Conservation (phyloP, 2,888 invertebrate species). For the Xanthorhoe designata region DNA sequence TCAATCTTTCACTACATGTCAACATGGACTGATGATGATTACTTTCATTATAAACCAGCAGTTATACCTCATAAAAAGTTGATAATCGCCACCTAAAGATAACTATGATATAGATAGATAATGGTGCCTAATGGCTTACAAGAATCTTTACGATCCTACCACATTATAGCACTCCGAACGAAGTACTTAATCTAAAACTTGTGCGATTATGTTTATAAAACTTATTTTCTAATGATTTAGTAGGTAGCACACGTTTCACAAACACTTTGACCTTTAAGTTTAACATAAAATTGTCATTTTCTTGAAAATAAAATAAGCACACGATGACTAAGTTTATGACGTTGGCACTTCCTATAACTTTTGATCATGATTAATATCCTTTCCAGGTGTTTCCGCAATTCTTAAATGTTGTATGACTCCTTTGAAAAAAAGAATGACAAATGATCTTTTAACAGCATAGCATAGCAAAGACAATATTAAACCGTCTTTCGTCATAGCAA, state of each 20-base stretch:
- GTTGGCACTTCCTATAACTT: constrained; percentile 13
- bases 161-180: neutral
- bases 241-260: neutral
- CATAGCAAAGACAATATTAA: too few species aligned
- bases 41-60: constrained; percentile 8
- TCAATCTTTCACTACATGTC: neutral
- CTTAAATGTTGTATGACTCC: constrained; percentile 1
- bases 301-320: constrained; percentile 9
- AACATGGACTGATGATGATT: constrained; percentile 16
- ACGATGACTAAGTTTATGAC: constrained; percentile 28
- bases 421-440: constrained; percentile 6
- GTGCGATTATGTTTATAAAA: neutral
- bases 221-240: neutral
- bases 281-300: constrained; percentile 14
- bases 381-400: constrained; percentile 10
- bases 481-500: too few species aligned
- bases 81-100: neutral
- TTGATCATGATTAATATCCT: constrained; percentile 16
- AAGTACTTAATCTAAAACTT: neutral
- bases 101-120: neutral
- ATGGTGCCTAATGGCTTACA: neutral
- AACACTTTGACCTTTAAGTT: neutral
- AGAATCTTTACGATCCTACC: neutral
- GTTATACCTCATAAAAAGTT: constrained; percentile 9
- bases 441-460: neutral